These are phyloP conservation scores for Drosophila meridionalis DNA, from an alignment of 2,888 invertebrate species.

Conservation along the genomic window DNA sequence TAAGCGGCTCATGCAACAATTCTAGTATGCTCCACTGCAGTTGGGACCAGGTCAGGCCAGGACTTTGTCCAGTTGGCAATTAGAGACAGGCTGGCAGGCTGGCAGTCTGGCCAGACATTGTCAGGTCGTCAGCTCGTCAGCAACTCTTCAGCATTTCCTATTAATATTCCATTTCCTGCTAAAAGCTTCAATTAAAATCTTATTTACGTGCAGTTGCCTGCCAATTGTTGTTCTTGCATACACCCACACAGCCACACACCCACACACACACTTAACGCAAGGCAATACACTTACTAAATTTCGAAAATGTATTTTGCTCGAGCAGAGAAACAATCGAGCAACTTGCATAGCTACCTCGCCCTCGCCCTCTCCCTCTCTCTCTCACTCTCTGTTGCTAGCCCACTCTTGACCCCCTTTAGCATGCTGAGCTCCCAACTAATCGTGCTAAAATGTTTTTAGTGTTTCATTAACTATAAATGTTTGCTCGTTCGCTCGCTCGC, in stretches of 20 bases:
- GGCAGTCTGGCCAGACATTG: constrained; percentile 8
- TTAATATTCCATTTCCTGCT: constrained; percentile 77
- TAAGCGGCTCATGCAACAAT: constrained; percentile 12
- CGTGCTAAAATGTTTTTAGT: constrained; percentile 66
- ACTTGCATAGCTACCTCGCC: background rate
- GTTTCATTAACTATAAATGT: constrained; percentile 49
- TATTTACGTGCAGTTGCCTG: constrained; percentile 56
- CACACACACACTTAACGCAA: constrained; percentile 14
- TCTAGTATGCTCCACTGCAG: background rate
- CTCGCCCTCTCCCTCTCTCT: background rate
- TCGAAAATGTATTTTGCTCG: constrained; percentile 51
- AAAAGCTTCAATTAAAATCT: constrained; percentile 74
- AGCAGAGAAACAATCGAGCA: constrained; percentile 7
- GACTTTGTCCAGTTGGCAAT: constrained; percentile 12
- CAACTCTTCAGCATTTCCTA: constrained; percentile 43
- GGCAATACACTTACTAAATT: constrained; percentile 48
- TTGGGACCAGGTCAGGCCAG: constrained; percentile 1
- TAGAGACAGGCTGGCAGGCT: background rate
- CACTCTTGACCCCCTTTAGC: constrained; percentile 3
- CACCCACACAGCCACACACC: constrained; percentile 2
- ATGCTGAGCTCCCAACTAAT: constrained; percentile 42
- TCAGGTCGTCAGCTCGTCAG: constrained; percentile 8
- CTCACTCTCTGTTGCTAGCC: background rate
- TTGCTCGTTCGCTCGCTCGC: background rate
- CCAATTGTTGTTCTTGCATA: constrained; percentile 19